Percentiles rank a stretch among this genome's conserved stretches.
Conservation (phyloP, 2,888 invertebrate genomes). For the Agrilus cyanescens region DNA sequence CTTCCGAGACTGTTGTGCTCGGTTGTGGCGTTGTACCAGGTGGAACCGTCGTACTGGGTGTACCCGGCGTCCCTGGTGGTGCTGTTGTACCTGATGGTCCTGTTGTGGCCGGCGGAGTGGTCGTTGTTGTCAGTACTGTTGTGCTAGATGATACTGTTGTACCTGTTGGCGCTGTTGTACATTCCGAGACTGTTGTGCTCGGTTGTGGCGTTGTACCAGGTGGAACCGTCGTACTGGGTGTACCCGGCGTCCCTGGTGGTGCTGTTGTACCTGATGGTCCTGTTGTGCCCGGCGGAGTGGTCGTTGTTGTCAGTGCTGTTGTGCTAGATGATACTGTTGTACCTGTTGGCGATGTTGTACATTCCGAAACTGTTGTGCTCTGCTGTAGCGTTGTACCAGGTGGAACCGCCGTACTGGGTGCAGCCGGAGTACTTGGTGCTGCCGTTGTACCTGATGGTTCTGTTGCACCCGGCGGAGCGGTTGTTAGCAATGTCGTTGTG, state of each 20-base stretch:
- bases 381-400: neutral
- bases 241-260: neutral
- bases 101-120: neutral
- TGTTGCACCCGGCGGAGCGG: neutral
- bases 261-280: neutral
- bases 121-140: too few relatives aligned
- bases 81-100: constrained; percentile 1
- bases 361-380: too few relatives aligned
- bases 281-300: too few relatives aligned
- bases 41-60: constrained; percentile 3
- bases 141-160: neutral
- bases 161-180: too few relatives aligned
- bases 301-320: too few relatives aligned
- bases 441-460: neutral
- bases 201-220: neutral
- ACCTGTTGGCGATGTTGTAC: neutral
- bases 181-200: too few relatives aligned
- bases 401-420: constrained; percentile 1
- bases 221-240: neutral
- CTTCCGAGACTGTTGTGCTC: neutral
- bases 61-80: neutral
- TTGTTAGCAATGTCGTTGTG: too few relatives aligned
- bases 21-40: neutral
- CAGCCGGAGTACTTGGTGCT: too few relatives aligned
- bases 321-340: too few relatives aligned